These are phyloP conservation scores for Lochmaea capreae DNA, from an alignment of 2,888 invertebrate species.

Conservation along the genomic window DNA sequence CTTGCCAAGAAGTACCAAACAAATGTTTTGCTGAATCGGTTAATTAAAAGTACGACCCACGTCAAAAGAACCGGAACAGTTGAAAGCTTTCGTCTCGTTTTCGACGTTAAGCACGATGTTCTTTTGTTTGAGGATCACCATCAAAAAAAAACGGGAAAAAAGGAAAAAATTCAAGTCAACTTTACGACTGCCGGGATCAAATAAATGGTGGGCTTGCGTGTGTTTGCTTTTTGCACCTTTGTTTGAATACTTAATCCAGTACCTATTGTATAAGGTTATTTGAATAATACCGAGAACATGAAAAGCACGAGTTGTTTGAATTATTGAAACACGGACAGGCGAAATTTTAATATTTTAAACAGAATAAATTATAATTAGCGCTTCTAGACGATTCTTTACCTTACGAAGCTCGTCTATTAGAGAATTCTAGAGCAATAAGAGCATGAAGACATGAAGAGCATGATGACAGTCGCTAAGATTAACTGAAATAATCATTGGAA, in stretches of 20 bases:
- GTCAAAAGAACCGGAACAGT: conserved; percentile 24
- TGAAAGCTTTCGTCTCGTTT: conserved; percentile 30
- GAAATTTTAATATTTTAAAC: background rate
- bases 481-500: too few species aligned
- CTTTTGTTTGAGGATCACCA: conserved; percentile 38
- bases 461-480: too few species aligned
- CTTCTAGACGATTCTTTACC: too few species aligned
- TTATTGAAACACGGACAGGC: background rate
- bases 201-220: conserved; percentile 2
- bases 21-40: conserved; percentile 32
- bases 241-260: conserved; percentile 10
- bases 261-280: conserved; percentile 12
- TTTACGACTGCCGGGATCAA: conserved; percentile 2
- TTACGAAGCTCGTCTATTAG: background rate
- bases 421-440: too few species aligned
- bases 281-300: conserved; percentile 3
- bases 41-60: conserved; percentile 39
- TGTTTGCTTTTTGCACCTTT: conserved; percentile 18
- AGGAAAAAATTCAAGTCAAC: conserved; percentile 16
- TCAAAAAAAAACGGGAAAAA: conserved; percentile 15
- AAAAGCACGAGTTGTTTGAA: conserved; percentile 2
- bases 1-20: background rate
- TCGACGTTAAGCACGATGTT: conserved; percentile 18
- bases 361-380: too few species aligned
- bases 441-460: too few species aligned